Base-by-base conservation (phyloP, 30 jellyfish, hydroid and myxozoan species). In the Cassiopea xamachana region DNA sequence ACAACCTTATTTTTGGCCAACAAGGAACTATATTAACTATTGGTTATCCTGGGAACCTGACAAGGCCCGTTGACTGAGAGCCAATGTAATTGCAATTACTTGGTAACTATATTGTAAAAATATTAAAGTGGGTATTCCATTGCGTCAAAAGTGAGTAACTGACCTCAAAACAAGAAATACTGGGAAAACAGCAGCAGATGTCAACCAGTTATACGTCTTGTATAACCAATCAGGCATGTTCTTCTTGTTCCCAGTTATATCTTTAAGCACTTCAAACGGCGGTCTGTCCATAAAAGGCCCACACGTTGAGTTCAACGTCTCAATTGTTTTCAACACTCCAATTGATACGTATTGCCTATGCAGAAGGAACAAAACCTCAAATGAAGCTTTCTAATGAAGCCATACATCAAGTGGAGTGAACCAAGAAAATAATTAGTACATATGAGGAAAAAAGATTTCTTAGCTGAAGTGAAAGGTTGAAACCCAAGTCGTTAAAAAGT, bases 111-210 rank as follows among this genome's bases (percentile, higher is more conserved):
- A 27, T 27, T 27, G 39, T 27, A 27, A 27, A 27, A 27, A 27
- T 27, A 27, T 27, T 27, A 27, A 27, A 27, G 39, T 27, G 39
- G 39, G 39, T 27, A 27, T 27, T 27, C 64, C 64, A 55, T 3
- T 43, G 7, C 8, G n/a, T 69, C 45, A 69, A 69, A 43, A 14
- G 2, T 5, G 15, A 4, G 2, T 64, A 0, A 17, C 74, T 73
- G 16, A 87, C 94, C 94, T 68, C 73, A 87, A 47, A 45, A 87
- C 83, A 10, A 87, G 84, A 19, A 87, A 58, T 1, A 77, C 88
- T 7, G 94, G 94, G 48, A 87, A 87, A 47, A 76, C 94, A 16
- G 94, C 94, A 1, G 94, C 83, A 16, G 94, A 87, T 15, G 94
- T 87, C 44, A 77, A 62, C 94, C 94, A 87, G 75, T 87, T 67